Evolutionary conservation across 2,888 invertebrate species (phyloP), one percentile per base, ranked within the genome.

Genomic region (Nebria salina): DNA sequence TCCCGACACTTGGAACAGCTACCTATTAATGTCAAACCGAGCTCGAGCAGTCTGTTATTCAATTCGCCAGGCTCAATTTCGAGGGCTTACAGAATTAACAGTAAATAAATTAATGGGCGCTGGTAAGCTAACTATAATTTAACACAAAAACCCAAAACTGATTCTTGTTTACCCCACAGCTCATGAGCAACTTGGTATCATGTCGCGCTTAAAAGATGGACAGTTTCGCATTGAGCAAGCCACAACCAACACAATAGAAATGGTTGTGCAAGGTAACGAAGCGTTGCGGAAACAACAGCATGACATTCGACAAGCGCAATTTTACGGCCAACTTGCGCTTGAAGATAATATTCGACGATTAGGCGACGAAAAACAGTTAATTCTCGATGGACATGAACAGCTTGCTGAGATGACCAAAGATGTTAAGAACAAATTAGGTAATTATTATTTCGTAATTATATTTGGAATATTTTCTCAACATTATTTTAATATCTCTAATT

Each of bases 1-100:
- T 86, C 87, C 91, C 2, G 92, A 92, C 84, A 92, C 91, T 72
- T 93, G 93, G 93, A 93, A 93, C 85, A 91, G 92, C n/a, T 94
- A 94, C 85, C 93, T 93, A 86, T 89, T 93, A 76, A 92, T 93
- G 88, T 92, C 91, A 83, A 93, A 93, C 86, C 87, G 94, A 84
- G 93, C 93, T 0, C 89, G 92, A 82, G 93, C 93, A n/a, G 92
- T 94, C 81, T 94, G 94, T 85, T 92, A 93, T 85, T 88, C 92
- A 15, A 89, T 92, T 20, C 89, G 93, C 77, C 93, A 93, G 86
- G 90, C 90, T 64, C 93, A 93, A 86, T 94, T 94, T 87, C 89
- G 92, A 75, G 92, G 92, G 25, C 88, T 93, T 74, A 92, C 93
- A 1, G 93, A 94, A 87, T 88, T 91, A 82, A 92, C 93, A 0